Base-by-base conservation (phyloP, 2,113 vertebrate species). In the Pomatostomus ruficeps region DNA sequence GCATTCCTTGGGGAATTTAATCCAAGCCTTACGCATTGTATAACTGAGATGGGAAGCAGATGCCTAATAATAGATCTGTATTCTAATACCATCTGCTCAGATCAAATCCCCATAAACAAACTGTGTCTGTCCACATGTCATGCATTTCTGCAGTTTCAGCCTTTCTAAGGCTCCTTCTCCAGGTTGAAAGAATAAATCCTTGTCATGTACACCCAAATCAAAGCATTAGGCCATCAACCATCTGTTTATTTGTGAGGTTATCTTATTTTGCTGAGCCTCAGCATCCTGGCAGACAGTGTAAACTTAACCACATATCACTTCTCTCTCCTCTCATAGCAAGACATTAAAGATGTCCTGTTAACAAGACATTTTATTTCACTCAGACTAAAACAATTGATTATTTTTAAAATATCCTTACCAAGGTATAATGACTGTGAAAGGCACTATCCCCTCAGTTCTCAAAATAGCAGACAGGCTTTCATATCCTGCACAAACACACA, bases 351-450 rank as follows among this genome's bases (percentile, higher is more conserved):
- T 90, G 68, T 71, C 83, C 90, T 63, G 59, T 91, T 89, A 96
- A 94, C 22, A 71, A 75, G 89, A 95, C 3, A 51, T 15, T 83
- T 92, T 94, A 80, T 94, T 97, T 96, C 61, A 17, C 77, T 85
- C 57, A 49, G 89, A 96, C 88, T 93, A 85, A 96, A 97, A 80
- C n/a, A 96, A 97, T 90, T 96, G 95, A 97, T 97, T 97, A 78
- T 92, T 95, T 97, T 93, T 33, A 92, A 90, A 97, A 94, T 70
- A 78, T 73, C 95, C 75, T 96, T 96, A 90, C 58, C 5, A 18
- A 95, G 58, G 28, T 67, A 63, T 85, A 94, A 63, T 20, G 28
- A 74, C 45, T 55, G 12, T 51, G 40, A 85, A 82, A 89, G 46
- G 16, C 91, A 24, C 51, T 73, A 40, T 58, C 8, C 51, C 11